These are phyloP conservation scores for Rhodinocichla rosea DNA, from an alignment of 2,113 vertebrate genomes.

Conservation along the genomic window DNA sequence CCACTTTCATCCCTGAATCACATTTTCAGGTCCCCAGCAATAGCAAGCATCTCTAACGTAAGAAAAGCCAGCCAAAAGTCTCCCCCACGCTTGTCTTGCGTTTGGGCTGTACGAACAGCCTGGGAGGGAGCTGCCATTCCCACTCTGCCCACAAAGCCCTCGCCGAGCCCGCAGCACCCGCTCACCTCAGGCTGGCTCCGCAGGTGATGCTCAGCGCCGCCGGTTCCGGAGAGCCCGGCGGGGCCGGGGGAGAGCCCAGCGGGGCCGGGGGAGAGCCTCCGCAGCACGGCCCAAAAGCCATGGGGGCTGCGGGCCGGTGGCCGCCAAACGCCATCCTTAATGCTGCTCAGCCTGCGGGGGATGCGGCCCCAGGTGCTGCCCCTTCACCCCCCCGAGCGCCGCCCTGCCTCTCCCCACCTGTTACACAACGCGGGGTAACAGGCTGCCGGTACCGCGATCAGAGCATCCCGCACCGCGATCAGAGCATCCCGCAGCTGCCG, in stretches of 20 bases:
- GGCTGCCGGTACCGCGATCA: neutral
- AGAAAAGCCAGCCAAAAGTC: neutral
- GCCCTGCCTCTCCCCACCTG: neutral
- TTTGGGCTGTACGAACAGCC: neutral
- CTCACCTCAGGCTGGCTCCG: neutral
- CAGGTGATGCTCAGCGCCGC: neutral
- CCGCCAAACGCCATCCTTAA: neutral
- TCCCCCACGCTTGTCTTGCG: too few relatives aligned
- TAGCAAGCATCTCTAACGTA: neutral
- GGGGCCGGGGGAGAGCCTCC: fast-evolving
- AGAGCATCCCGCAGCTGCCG: too few relatives aligned
- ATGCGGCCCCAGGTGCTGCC: neutral
- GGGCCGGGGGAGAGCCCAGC: neutral
- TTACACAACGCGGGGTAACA: neutral
- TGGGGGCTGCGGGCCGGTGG: neutral
- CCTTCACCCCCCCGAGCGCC: neutral
- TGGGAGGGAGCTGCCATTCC: neutral
- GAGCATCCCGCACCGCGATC: neutral
- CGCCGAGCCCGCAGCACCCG: neutral
- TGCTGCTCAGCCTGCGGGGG: neutral
- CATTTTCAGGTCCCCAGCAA: neutral
- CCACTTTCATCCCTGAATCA: neutral
- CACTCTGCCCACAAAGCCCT: neutral
- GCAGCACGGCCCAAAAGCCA: neutral
- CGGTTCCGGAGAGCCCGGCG: neutral